Evolutionary conservation across 2,888 invertebrate species (phyloP), one percentile per base, ranked within the genome.

Genomic region (Ornithoptera priamus): DNA sequence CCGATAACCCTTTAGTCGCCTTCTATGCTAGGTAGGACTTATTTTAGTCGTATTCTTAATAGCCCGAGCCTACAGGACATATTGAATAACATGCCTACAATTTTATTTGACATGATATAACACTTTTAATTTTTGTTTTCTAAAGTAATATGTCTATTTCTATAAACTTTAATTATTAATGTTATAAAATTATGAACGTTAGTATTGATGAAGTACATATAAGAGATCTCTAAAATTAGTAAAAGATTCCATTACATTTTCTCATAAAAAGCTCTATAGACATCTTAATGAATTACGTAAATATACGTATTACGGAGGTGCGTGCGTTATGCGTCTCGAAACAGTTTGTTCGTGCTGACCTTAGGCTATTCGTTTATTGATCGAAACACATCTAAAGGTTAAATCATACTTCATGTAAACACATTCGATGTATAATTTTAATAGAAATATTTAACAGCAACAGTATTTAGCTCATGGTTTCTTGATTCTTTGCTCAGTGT

Each of bases 281-380:
- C n/a, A 18, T 53, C 6, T 18, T n/a, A 53, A 53, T 53, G 57
- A 22, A 59, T 63, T 63, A 68, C 63, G 68, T 68, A 64, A 68
- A 68, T 62, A 8, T 62, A 62, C 46, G 46, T 46, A 15, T 46
- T 46, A 46, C 15, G 57, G 24, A 20, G 63, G 68, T 68, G 68
- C 68, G 68, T 68, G 68, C 63, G 58, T 57, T 58, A 68, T 63
- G 58, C 68, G 63, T 59, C 57, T 60, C 24, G 60, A 22, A 60
- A 60, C 18, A 18, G 36, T 65, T 39, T 68, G 58, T 63, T 63
- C 46, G 59, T 63, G 62, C 39, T 68, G 68, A 68, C 68, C 68
- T 68, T 59, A 59, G 63, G 68, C 63, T 58, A 68, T 63, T 68
- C 46, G 46, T 50, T 59, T 63, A 68, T 63, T 50, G 68, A 68